A percentile compares a stretch with the other conserved stretches of the same genome.
Evolutionary conservation across 2,113 vertebrate species (phyloP).

Genomic region (Cisticola juncidis): DNA sequence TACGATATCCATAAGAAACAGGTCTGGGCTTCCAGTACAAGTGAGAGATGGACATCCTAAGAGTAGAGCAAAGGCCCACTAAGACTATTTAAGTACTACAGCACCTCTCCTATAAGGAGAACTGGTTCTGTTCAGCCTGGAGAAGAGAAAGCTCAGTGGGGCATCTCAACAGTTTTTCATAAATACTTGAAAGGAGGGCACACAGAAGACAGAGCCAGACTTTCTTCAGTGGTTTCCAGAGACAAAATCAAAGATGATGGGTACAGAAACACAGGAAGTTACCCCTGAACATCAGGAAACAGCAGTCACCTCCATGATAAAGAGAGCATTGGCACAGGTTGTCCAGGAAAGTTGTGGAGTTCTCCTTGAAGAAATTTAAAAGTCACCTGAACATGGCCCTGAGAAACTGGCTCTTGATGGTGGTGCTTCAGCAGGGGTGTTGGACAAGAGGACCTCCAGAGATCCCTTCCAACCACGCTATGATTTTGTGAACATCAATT

Average conservation of each 20-base stretch:
- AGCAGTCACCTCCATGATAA: neutral
- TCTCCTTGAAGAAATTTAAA: neutral
- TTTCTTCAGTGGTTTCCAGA: neutral
- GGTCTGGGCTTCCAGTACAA: neutral
- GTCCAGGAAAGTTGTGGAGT: neutral
- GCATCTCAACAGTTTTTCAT: neutral
- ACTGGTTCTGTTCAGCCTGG: neutral
- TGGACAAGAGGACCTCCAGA: neutral
- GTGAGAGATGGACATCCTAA: neutral
- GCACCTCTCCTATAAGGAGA: neutral
- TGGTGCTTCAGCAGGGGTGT: neutral
- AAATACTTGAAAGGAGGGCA: neutral
- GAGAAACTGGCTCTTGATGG: neutral
- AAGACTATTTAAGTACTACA: neutral
- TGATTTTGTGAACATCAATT: neutral
- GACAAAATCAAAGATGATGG: neutral
- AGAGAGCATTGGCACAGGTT: neutral
- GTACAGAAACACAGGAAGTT: neutral
- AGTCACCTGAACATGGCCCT: no score
- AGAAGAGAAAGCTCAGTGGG: neutral
- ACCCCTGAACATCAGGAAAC: neutral
- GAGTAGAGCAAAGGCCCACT: neutral
- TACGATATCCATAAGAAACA: neutral
- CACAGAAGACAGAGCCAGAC: neutral
- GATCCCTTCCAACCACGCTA: neutral